These are phyloP conservation scores for Hemicrepidius hirtus DNA, from an alignment of 2,888 invertebrate species.

Conservation along the genomic window DNA sequence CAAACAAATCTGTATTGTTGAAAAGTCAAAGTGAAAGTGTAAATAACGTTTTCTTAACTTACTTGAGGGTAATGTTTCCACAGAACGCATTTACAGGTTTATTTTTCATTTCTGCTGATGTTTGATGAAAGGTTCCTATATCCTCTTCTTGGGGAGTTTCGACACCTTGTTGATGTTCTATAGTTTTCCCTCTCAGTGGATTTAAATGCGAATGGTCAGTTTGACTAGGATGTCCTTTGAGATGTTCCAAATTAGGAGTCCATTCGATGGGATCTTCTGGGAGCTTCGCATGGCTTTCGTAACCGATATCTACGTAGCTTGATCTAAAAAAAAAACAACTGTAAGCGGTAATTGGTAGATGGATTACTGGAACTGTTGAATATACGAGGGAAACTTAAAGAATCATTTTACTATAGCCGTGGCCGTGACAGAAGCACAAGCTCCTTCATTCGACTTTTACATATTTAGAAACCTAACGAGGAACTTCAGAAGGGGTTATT, in stretches of 20 bases:
- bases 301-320: constrained; percentile 35
- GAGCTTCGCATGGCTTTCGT: constrained; percentile 39
- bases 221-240: constrained; percentile 54
- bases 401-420: too few relatives aligned
- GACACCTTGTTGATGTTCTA: constrained; percentile 58
- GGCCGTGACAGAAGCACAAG: too few relatives aligned
- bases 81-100: constrained; percentile 73
- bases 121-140: constrained; percentile 71
- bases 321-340: constrained; percentile 1
- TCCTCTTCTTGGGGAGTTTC: constrained; percentile 56
- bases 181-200: constrained; percentile 60
- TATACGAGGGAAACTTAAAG: too few relatives aligned
- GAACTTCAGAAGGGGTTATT: too few relatives aligned
- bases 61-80: constrained; percentile 74
- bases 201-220: constrained; percentile 56
- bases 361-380: too few relatives aligned
- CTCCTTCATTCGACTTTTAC: too few relatives aligned
- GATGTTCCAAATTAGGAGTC: constrained; percentile 56
- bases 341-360: too few relatives aligned
- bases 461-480: too few relatives aligned
- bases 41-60: constrained; percentile 35
- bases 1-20: too few relatives aligned
- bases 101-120: constrained; percentile 71
- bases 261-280: constrained; percentile 56
- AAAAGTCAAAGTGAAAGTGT: too few relatives aligned